Evolutionary conservation across 2,113 vertebrate species (phyloP).

Genomic region (Nymphicus hollandicus): DNA sequence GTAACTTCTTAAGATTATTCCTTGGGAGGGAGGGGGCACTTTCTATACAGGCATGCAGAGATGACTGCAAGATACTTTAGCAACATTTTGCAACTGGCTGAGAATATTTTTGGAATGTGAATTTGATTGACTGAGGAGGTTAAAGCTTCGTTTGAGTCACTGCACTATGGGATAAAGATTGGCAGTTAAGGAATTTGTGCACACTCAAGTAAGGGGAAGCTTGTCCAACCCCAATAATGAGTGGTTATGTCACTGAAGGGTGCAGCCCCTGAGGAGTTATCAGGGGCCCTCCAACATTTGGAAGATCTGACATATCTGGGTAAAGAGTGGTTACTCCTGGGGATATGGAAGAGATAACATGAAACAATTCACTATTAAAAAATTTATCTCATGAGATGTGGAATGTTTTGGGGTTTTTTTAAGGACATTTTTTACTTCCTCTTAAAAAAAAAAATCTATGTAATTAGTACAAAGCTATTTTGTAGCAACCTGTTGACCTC

Average conservation of each 20-base stretch:
- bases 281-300: not conserved
- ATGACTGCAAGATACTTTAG: not conserved
- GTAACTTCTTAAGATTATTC: not conserved
- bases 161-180: not conserved
- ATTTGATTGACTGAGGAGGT: not conserved
- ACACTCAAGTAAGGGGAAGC: not conserved
- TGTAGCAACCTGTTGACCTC: not conserved
- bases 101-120: not conserved
- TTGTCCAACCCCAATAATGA: too few relatives aligned
- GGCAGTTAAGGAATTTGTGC: not conserved
- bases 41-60: not conserved
- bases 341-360: not conserved
- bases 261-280: not conserved
- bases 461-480: not conserved
- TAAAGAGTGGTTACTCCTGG: not conserved
- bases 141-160: not conserved
- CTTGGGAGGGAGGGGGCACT: not conserved
- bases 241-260: not conserved
- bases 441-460: not conserved
- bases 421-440: not conserved
- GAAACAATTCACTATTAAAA: not conserved
- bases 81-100: not conserved
- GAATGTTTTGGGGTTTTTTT: not conserved
- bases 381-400: not conserved
- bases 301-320: not conserved